Evolutionary conservation across 2,113 vertebrate species (phyloP), one percentile per base, ranked within the genome.

Genomic region (Passer domesticus): DNA sequence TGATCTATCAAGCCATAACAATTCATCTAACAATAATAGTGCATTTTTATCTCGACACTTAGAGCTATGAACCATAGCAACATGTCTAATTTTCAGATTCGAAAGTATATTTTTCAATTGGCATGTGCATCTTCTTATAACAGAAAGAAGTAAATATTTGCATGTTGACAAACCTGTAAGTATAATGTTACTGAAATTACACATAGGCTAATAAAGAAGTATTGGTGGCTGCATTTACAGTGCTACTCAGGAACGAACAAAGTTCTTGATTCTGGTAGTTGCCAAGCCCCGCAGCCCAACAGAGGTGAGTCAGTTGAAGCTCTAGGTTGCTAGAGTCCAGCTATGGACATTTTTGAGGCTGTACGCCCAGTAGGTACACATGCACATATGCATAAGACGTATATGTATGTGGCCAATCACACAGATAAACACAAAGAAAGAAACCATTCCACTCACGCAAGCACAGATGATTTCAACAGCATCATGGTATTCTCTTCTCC

Each of bases 361-460:
- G 1, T 47, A 3, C 47, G 44, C 8, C 22, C 31, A 24, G 14
- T 4, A n/a, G 19, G 23, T 9, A 68, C 15, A 19, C 1, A 4
- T 24, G 58, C 24, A 7, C 4, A 0, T 11, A 23, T 14, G 15
- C 13, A 8, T 15, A 67, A 28, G 10, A 28, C 6, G 14, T 3
- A 1, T 33, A 31, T 12, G 10, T 44, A 22, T 2, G 0, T 63
- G 58, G 33, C 22, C 21, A 46, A 3, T 46, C 27, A 37, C 27
- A 33, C 22, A 63, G 58, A 28, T 23, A 39, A 73, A 17, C 22
- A 63, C 11, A 13, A 31, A 44, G 22, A 37, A 46, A 33, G 7
- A 55, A 55, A 9, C 7, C 14, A 39, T 39, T 83, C 39, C 21
- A 13, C 13, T 62, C 14, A 22, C 0, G 0, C 47, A 73, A 27